Evolutionary conservation across 2,797 vertebrate genomes (phyloP), one percentile per base, ranked within the genome.

Genomic region (Tapera naevia): DNA sequence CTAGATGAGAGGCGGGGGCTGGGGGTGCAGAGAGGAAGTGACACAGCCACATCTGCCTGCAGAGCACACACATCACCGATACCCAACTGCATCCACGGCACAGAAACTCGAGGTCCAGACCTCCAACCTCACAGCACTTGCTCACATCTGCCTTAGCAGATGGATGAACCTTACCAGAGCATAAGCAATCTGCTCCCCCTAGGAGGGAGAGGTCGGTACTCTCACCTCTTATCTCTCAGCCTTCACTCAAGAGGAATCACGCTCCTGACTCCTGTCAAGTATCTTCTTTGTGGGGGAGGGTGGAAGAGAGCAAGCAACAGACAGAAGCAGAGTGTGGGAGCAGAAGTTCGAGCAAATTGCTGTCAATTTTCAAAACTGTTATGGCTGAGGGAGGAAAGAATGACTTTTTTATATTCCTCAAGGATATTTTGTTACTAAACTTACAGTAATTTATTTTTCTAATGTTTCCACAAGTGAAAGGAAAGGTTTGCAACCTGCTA

Each of bases 11-110:
- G 13, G 43, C 1, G 2, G 13, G 5, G 15, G 5, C 7, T 11
- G 41, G 30, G 13, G 5, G 15, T 5, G 7, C 11, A 41, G 30
- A 71, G 23, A n/a, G 64, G 17, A 19, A 11, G 43, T 33, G 70
- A 24, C 13, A 2, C 1, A 1, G 33, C 19, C 33, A 33, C 11
- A 0, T 11, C 32, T 13, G 21, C 32, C 22, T 2, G 1, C 45
- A 14, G 22, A 37, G 33, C 4, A 3, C 10, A 5, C 13, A 4
- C 15, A 27, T n/a, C n/a, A n/a, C n/a, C n/a, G n/a, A 30, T 50
- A 50, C 17, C 48, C 25, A 48, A 46, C 46, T 46, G 46, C 46
- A 15, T 3, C 37, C 2, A 1, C 7, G 46, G 56, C 46, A 21
- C 1, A 3, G 22, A 61, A 32, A 46, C 16, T 17, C 18, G 12